A percentile compares a stretch with the other conserved stretches of the same genome.
Conservation (phyloP, 2,888 invertebrate genomes). For the Pristionchus exspectatus region DNA sequence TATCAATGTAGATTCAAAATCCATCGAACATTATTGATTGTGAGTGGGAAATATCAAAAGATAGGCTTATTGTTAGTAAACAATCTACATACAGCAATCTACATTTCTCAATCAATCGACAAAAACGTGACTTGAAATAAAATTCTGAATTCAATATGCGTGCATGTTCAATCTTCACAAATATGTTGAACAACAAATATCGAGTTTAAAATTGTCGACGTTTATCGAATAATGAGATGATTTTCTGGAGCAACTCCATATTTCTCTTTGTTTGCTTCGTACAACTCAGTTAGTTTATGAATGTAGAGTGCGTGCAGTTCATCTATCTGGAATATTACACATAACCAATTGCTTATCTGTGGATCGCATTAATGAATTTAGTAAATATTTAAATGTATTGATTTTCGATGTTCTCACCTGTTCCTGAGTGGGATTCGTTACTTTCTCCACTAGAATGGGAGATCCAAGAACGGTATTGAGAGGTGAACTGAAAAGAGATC, state of each 20-base stretch:
- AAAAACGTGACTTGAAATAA: no score
- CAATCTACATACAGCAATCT: no score
- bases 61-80: no score
- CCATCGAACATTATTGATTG: no score
- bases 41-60: no score
- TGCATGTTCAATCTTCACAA: not conserved
- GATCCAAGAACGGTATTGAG: constrained; percentile 71
- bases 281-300: constrained; percentile 85
- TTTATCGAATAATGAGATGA: constrained; percentile 58
- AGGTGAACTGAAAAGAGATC: constrained; percentile 59
- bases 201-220: not conserved
- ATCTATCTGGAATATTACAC: constrained; percentile 83
- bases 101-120: no score
- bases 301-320: constrained; percentile 87
- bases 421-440: constrained; percentile 62
- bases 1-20: no score
- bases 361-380: not conserved
- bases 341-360: not conserved
- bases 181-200: not conserved
- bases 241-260: constrained; percentile 81
- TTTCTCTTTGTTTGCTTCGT: constrained; percentile 89
- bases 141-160: no score
- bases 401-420: constrained; percentile 55
- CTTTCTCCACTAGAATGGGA: constrained; percentile 65
- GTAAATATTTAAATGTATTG: not conserved